phyloP scores from a whole-genome alignment of 2,888 invertebrate species.

The Drosophila lacicola region DNA sequence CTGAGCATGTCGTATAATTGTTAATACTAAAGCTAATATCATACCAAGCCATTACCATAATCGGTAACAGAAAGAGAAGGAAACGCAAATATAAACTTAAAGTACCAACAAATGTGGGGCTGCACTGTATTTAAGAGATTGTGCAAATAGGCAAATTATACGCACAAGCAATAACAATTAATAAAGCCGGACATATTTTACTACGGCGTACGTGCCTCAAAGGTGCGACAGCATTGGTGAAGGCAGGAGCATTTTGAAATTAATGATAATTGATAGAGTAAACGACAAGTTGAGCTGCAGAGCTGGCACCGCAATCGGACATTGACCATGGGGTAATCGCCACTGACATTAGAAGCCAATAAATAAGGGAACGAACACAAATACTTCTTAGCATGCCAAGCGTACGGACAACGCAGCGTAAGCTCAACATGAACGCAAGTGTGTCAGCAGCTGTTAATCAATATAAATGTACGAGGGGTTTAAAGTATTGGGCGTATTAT shows the following conservation, averaged over 20 bases:
- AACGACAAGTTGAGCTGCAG: constrained; percentile 80
- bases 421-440: constrained; percentile 28
- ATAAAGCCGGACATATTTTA: constrained; percentile 54
- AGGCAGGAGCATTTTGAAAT: constrained; percentile 73
- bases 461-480: not conserved
- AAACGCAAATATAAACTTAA: constrained; percentile 43
- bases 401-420: constrained; percentile 38
- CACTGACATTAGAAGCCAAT: constrained; percentile 73
- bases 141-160: constrained; percentile 44
- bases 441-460: not conserved
- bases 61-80: not conserved
- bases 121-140: constrained; percentile 35
- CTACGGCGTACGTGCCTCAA: constrained; percentile 41
- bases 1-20: no score
- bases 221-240: constrained; percentile 58
- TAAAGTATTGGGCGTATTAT: not conserved
- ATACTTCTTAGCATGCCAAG: constrained; percentile 30
- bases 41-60: no score
- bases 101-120: constrained; percentile 31
- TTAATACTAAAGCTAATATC: no score
- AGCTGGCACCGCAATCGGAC: constrained; percentile 20
- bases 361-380: constrained; percentile 68
- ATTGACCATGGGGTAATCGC: constrained; percentile 52
- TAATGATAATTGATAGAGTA: constrained; percentile 82
- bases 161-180: constrained; percentile 70